Conservation (phyloP, 2,888 invertebrate genomes). For the Limnephilus rhombicus region DNA sequence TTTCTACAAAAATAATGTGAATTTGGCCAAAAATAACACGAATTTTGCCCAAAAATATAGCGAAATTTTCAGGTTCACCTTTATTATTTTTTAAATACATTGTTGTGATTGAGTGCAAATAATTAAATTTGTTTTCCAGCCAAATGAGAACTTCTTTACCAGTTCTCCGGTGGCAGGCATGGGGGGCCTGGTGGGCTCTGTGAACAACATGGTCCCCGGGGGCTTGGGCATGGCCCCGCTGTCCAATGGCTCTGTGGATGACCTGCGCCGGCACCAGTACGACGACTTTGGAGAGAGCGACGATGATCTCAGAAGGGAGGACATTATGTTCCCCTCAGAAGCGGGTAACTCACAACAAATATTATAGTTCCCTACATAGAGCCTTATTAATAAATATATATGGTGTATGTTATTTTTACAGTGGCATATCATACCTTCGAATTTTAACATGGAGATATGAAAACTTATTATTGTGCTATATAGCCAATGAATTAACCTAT, state of each 20-base stretch:
- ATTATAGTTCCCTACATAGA: background rate
- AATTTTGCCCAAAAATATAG: no score
- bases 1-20: no score
- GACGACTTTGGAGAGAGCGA: constrained; percentile 93
- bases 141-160: constrained; percentile 74
- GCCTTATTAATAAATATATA: no score
- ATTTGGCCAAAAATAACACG: no score
- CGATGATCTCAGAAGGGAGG: constrained; percentile 91
- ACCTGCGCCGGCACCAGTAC: constrained; percentile 79
- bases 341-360: constrained; percentile 75
- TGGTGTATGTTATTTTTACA: no score
- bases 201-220: constrained; percentile 61
- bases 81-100: background rate
- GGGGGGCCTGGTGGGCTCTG: constrained; percentile 16
- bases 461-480: no score
- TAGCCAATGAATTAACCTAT: no score
- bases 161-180: constrained; percentile 74
- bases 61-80: no score
- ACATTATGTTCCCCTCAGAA: constrained; percentile 90
- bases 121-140: background rate
- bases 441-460: no score
- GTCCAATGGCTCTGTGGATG: constrained; percentile 82
- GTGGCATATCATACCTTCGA: no score
- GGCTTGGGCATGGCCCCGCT: constrained; percentile 77
- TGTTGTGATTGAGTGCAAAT: background rate